Conservation (phyloP, 2,888 invertebrate species). For the Allygus modestus region DNA sequence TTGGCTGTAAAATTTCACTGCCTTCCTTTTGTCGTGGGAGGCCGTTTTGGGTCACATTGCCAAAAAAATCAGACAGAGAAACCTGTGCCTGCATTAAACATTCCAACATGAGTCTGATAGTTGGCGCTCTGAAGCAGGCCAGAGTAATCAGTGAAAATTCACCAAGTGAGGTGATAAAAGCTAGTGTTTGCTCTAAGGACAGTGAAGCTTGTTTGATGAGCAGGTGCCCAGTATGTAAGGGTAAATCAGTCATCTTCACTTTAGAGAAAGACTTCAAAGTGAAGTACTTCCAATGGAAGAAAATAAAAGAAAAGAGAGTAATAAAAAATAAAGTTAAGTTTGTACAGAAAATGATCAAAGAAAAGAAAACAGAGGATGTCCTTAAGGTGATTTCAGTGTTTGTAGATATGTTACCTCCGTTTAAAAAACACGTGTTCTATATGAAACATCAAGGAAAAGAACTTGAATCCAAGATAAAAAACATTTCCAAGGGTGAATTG, state of each 20-base stretch:
- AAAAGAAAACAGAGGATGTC: background rate
- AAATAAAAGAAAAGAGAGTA: constrained; percentile 31
- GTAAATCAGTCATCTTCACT: background rate
- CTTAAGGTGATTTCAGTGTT: background rate
- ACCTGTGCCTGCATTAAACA: background rate
- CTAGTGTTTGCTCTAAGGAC: background rate
- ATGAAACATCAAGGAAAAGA: background rate
- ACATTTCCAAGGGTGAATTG: background rate
- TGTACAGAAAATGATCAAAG: constrained; percentile 1
- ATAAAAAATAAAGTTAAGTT: constrained; percentile 55
- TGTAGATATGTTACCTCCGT: background rate
- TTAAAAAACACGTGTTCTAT: constrained; percentile 28
- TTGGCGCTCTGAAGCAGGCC: background rate
- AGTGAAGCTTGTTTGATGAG: constrained; percentile 19
- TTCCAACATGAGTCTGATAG: background rate
- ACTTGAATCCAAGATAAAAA: background rate
- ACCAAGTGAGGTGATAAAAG: background rate
- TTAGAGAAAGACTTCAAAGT: background rate
- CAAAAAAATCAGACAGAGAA: background rate
- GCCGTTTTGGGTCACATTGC: background rate
- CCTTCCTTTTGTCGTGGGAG: background rate
- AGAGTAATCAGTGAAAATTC: background rate
- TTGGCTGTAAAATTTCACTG: background rate
- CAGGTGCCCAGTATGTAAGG: background rate
- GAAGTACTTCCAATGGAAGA: constrained; percentile 20